Evolutionary conservation across 2,888 invertebrate species (phyloP).

Genomic region (Eucera pruinosa): DNA sequence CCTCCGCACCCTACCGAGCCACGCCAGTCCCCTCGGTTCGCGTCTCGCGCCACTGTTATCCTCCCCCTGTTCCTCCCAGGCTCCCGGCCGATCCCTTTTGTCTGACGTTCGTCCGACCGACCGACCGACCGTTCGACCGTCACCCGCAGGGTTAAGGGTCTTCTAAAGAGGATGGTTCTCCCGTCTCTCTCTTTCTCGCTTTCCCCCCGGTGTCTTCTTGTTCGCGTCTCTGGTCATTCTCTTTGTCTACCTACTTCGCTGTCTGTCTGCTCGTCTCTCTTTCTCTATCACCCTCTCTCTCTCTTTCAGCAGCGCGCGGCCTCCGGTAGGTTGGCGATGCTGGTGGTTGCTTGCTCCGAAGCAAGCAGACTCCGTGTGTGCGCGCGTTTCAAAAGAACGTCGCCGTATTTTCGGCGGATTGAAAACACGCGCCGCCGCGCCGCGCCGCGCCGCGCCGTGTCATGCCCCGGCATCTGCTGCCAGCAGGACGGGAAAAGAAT

Average conservation of each 20-base stretch:
- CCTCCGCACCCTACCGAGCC: slow-evolving; percentile 53
- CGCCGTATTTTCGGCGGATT: slow-evolving; percentile 51
- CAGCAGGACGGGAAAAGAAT: neutral
- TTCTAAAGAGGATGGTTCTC: slow-evolving; percentile 78
- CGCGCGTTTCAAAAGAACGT: slow-evolving; percentile 48
- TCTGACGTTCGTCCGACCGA: slow-evolving; percentile 61
- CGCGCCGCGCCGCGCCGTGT: too few species aligned
- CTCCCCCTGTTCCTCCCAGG: slow-evolving; percentile 57
- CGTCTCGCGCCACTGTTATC: slow-evolving; percentile 68
- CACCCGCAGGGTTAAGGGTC: slow-evolving; percentile 84
- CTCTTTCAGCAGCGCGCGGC: slow-evolving; percentile 14
- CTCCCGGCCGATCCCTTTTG: slow-evolving; percentile 68
- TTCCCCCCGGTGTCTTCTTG: slow-evolving; percentile 20
- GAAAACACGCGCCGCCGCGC: too few species aligned
- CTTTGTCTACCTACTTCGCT: slow-evolving; percentile 23
- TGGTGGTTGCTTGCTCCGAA: slow-evolving; percentile 20
- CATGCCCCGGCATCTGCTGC: slow-evolving; percentile 21
- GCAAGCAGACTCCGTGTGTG: slow-evolving; percentile 27
- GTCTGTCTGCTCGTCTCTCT: neutral
- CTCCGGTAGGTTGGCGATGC: slow-evolving; percentile 21
- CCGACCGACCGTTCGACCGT: slow-evolving; percentile 80
- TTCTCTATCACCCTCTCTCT: neutral
- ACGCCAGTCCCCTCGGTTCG: slow-evolving; percentile 44
- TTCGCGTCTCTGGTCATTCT: slow-evolving; percentile 17
- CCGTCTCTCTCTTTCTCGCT: slow-evolving; percentile 34